phyloP scores from a whole-genome alignment of 1,140 invertebrate genomes.

The Branchinecta lindahli region DNA sequence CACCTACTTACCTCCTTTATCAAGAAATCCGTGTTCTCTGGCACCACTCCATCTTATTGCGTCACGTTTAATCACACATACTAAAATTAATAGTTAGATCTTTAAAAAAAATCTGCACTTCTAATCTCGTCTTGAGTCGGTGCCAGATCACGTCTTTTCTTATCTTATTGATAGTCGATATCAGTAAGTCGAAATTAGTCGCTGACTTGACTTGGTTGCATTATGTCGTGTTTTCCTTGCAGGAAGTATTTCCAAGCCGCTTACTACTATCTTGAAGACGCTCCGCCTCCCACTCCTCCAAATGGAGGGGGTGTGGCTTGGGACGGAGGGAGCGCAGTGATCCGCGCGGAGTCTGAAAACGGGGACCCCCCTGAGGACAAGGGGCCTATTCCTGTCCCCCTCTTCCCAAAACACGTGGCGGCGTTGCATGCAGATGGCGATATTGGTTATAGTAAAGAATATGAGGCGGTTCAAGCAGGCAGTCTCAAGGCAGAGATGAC shows the following conservation, averaged over 20 bases:
- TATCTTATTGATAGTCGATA: not conserved
- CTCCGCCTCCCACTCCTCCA: constrained; percentile 38
- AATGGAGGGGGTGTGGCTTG: constrained; percentile 23
- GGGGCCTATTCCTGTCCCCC: constrained; percentile 49
- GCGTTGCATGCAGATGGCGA: constrained; percentile 70
- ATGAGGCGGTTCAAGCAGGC: constrained; percentile 58
- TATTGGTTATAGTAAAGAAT: constrained; percentile 76
- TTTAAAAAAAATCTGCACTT: too few species aligned
- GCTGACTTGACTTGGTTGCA: not conserved
- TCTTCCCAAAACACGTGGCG: constrained; percentile 63
- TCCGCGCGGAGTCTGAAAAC: not conserved
- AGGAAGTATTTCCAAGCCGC: constrained; percentile 64
- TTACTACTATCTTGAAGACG: constrained; percentile 69
- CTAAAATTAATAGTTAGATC: too few species aligned
- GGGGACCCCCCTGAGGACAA: constrained; percentile 25
- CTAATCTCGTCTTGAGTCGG: too few species aligned
- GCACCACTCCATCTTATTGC: too few species aligned
- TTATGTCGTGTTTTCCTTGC: constrained; percentile 28
- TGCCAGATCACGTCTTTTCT: not conserved
- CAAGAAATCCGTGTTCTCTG: too few species aligned
- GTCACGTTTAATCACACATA: too few species aligned
- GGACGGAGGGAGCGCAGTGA: constrained; percentile 17
- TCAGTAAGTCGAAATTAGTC: not conserved
- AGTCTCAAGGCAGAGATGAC: constrained; percentile 45
- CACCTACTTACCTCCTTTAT: too few species aligned